Evolutionary conservation across 2,888 invertebrate genomes (phyloP), one percentile per base, ranked within the genome.

Genomic region (Drosophila meridionalis): DNA sequence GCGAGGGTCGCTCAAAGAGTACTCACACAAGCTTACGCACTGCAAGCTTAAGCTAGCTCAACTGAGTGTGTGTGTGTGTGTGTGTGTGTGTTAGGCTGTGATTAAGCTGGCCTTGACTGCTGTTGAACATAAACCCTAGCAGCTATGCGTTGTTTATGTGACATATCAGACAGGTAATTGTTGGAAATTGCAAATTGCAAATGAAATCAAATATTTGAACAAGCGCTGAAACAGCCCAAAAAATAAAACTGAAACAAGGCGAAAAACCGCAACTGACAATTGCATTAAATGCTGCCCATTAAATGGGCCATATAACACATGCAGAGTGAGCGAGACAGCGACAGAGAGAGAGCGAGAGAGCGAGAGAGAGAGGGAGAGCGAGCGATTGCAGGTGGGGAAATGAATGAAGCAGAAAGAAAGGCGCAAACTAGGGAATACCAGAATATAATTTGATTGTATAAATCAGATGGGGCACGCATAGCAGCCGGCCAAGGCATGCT

Each of bases 361-460:
- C 4, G 38, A 12, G 53, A 4, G 8, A 8, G 53, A 1, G 28
- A 28, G 14, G 2, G 14, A 14, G 55, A 20, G 50, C 3, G 9
- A n/a, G 50, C n/a, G 14, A 14, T 2, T 36, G 55, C 28, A 28
- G 34, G 34, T 34, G 69, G 73, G 43, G 60, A n/a, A 52, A 20
- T 34, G 52, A 52, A 52, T 34, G 52, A 34, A 34, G 34, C 52
- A 52, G 52, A 52, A 52, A 52, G 52, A 57, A 68, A 70, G 63
- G 53, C 58, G 59, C 71, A 52, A 73, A 62, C 62, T 60, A 66
- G 77, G 69, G 66, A 75, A 66, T 67, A 69, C 47, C 65, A 66
- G 61, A 71, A 62, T 73, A 87, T 89, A 79, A 89, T 89, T 87
- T 87, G 79, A 85, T 89, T 87, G 86, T 85, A 77, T 77, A 87